Evolutionary conservation across 2,113 vertebrate genomes (phyloP).

Genomic region (Oryzias curvinotus): DNA sequence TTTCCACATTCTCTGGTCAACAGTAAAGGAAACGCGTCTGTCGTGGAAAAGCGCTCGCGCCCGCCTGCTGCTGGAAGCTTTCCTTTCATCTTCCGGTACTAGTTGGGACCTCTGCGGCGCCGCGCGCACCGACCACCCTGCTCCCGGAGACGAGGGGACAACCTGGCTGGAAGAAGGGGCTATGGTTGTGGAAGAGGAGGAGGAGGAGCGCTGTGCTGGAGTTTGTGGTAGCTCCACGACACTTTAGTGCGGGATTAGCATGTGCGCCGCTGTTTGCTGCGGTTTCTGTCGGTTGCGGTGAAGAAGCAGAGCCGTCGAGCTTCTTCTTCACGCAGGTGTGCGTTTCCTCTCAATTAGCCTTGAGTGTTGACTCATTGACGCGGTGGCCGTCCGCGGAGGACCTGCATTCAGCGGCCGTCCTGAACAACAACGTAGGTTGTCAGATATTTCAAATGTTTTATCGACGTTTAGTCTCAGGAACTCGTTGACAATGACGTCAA

Average conservation of each 20-base stretch:
- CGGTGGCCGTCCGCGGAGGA: too few species aligned
- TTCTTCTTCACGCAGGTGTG: too few species aligned
- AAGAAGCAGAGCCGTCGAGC: too few species aligned
- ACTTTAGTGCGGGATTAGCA: neutral
- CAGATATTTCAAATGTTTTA: too few species aligned
- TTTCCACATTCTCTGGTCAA: conserved; percentile 8
- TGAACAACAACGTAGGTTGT: too few species aligned
- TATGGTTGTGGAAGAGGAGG: neutral
- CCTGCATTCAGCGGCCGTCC: too few species aligned
- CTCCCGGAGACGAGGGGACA: neutral
- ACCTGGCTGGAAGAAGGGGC: neutral
- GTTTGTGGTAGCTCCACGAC: neutral
- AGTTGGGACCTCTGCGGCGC: neutral
- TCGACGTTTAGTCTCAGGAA: too few species aligned
- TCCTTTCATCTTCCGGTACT: conserved; percentile 60
- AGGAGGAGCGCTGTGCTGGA: conserved; percentile 7
- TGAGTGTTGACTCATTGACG: too few species aligned
- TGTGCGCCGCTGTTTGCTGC: neutral
- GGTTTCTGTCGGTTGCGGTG: neutral
- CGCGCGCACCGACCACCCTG: too few species aligned
- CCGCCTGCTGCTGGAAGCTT: conserved; percentile 39
- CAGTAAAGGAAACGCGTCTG: conserved; percentile 54
- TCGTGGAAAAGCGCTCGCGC: conserved; percentile 56
- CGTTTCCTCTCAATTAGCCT: too few species aligned
- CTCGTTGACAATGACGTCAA: too few species aligned